A percentile compares a stretch with the other conserved stretches of the same genome.
Evolutionary conservation across 37 sponge, comb jelly and placozoan species (phyloP).

Genomic region (Geodia barretti): DNA sequence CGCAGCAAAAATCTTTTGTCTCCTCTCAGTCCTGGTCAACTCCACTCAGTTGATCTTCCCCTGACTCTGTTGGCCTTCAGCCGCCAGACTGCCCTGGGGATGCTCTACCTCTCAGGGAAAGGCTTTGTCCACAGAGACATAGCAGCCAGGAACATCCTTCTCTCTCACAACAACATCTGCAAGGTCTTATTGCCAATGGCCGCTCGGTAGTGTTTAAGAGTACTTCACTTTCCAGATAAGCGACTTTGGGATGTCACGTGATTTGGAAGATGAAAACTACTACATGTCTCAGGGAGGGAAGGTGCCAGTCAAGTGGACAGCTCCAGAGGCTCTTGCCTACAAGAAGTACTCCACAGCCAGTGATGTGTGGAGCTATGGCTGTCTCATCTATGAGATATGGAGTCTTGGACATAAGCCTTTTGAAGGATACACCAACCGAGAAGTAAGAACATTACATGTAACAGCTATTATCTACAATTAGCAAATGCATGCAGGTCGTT

Average conservation of each 20-base stretch:
- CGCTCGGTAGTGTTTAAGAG: background rate
- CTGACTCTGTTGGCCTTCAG: conserved; percentile 16
- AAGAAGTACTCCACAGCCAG: conserved; percentile 56
- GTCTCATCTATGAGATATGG: conserved; percentile 62
- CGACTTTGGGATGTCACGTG: conserved; percentile 51
- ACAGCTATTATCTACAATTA: background rate
- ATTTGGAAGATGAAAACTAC: conserved; percentile 20
- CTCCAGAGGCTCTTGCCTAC: conserved; percentile 55
- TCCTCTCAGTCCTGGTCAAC: background rate
- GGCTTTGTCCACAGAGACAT: conserved; percentile 38
- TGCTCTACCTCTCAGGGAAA: conserved; percentile 38
- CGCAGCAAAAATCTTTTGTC: background rate
- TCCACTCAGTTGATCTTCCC: background rate
- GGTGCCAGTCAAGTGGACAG: conserved; percentile 67
- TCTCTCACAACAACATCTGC: conserved; percentile 32
- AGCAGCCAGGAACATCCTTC: conserved; percentile 42
- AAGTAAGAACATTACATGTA: conserved; percentile 8
- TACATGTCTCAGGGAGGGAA: conserved; percentile 31
- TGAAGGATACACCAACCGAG: conserved; percentile 19
- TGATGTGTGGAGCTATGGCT: conserved; percentile 65
- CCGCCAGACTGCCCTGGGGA: conserved; percentile 29
- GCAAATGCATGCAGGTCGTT: background rate
- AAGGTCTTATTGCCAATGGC: conserved; percentile 14
- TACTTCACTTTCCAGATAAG: conserved; percentile 14
- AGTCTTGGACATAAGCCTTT: conserved; percentile 47